phyloP scores from a whole-genome alignment of 1,140 invertebrate species.

The Drosophila arizonae region DNA sequence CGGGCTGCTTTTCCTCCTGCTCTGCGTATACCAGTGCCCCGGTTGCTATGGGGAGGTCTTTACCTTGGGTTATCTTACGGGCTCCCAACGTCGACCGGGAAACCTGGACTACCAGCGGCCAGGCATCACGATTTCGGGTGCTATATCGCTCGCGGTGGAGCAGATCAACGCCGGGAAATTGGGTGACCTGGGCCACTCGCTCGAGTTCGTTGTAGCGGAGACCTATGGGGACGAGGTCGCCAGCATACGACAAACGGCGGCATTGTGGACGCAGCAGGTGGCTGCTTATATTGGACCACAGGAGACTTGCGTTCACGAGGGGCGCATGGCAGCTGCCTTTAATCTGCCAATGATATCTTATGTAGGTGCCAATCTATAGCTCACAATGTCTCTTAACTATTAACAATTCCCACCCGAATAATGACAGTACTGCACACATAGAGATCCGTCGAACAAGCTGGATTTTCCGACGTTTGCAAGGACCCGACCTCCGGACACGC shows the following conservation, averaged over 20 bases:
- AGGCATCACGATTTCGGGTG: conserved; percentile 87
- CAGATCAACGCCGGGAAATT: conserved; percentile 87
- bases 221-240: conserved; percentile 94
- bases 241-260: conserved; percentile 93
- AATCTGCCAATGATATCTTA: conserved; percentile 95
- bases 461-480: conserved; percentile 96
- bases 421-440: conserved; percentile 91
- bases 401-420: not conserved
- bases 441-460: conserved; percentile 92
- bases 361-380: conserved; percentile 84
- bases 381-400: too few relatives aligned
- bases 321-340: conserved; percentile 96
- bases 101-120: conserved; percentile 91
- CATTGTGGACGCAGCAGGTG: conserved; percentile 93
- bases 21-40: conserved; percentile 6
- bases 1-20: conserved; percentile 19
- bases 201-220: conserved; percentile 94
- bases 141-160: conserved; percentile 91
- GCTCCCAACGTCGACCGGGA: conserved; percentile 88
- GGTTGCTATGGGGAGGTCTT: conserved; percentile 69
- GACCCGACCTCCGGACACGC: conserved; percentile 95
- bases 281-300: conserved; percentile 97
- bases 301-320: conserved; percentile 97
- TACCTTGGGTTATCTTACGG: conserved; percentile 90
- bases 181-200: conserved; percentile 86